These are phyloP conservation scores for Hepsetus odoe DNA, from an alignment of 2,113 vertebrate species.

Conservation along the genomic window DNA sequence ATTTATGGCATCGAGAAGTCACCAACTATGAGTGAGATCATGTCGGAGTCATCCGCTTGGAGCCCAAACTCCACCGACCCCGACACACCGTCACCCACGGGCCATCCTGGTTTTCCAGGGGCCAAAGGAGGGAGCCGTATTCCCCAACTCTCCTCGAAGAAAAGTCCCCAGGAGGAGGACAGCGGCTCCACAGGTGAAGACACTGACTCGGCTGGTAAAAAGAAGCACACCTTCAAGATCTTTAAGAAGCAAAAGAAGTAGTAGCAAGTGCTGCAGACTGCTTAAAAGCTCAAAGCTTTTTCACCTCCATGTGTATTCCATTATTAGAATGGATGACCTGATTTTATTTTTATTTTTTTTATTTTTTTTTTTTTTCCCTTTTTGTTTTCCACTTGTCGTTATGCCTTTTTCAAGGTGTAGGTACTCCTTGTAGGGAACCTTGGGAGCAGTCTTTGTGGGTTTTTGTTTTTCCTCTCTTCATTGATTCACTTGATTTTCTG, in stretches of 20 bases:
- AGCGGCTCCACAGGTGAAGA: slow-evolving; percentile 90
- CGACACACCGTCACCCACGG: slow-evolving; percentile 86
- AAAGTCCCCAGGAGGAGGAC: slow-evolving; percentile 90
- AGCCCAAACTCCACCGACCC: slow-evolving; percentile 94
- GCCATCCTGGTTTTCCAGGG: slow-evolving; percentile 60
- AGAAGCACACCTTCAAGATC: slow-evolving; percentile 97
- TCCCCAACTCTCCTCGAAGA: slow-evolving; percentile 92
- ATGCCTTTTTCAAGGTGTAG: slow-evolving; percentile 57
- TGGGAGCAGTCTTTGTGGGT: slow-evolving; percentile 59
- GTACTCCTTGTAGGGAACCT: slow-evolving; percentile 61
- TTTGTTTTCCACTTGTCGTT: slow-evolving; percentile 35
- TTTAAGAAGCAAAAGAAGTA: slow-evolving; percentile 98
- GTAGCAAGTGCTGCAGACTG: slow-evolving; percentile 68
- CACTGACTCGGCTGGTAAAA: slow-evolving; percentile 89
- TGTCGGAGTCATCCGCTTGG: slow-evolving; percentile 90
- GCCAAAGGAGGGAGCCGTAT: slow-evolving; percentile 82
- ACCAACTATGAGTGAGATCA: slow-evolving; percentile 86
- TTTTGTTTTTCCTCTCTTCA: slow-evolving; percentile 27
- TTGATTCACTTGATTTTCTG: slow-evolving; percentile 40
- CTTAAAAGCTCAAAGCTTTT: slow-evolving; percentile 41
- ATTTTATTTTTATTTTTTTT: slow-evolving; percentile 48
- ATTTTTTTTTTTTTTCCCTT: slow-evolving; percentile 47
- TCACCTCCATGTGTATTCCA: slow-evolving; percentile 12
- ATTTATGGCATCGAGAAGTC: slow-evolving; percentile 80
- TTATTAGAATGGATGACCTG: slow-evolving; percentile 45